These are phyloP conservation scores for Drosophila yooni DNA, from an alignment of 2,888 invertebrate genomes.

Conservation along the genomic window DNA sequence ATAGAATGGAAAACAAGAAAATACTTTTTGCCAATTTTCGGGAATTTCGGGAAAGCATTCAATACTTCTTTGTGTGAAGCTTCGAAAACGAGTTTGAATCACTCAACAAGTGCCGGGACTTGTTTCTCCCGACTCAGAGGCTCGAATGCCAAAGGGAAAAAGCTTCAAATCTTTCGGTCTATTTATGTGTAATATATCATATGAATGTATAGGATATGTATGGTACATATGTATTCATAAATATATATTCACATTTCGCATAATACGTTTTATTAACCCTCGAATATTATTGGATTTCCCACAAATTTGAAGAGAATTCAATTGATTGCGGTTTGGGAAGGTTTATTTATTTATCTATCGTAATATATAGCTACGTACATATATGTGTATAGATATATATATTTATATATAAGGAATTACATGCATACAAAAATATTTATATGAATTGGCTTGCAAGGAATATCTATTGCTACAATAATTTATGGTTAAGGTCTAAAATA, in stretches of 20 bases:
- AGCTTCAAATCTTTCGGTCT: neutral
- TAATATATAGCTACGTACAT: constrained; percentile 21
- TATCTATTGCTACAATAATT: constrained; percentile 69
- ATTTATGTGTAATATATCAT: neutral
- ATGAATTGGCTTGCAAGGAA: constrained; percentile 44
- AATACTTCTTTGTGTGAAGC: neutral
- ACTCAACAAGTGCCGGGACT: neutral
- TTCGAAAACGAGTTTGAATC: neutral
- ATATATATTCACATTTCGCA: neutral
- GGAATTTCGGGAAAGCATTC: neutral
- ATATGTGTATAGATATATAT: neutral
- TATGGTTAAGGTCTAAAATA: constrained; percentile 44
- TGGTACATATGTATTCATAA: neutral
- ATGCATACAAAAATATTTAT: constrained; percentile 70
- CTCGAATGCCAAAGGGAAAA: too few relatives aligned
- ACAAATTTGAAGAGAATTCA: neutral
- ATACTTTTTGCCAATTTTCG: neutral
- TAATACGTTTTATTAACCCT: neutral
- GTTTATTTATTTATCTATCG: constrained; percentile 44
- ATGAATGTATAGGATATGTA: too few relatives aligned
- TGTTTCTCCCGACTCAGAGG: neutral
- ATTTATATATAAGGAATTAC: constrained; percentile 22
- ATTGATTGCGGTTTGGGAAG: constrained; percentile 1
- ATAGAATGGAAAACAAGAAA: neutral
- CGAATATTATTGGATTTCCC: neutral